These are phyloP conservation scores for Meandrusa payeni DNA, from an alignment of 2,888 invertebrate species.

Conservation along the genomic window DNA sequence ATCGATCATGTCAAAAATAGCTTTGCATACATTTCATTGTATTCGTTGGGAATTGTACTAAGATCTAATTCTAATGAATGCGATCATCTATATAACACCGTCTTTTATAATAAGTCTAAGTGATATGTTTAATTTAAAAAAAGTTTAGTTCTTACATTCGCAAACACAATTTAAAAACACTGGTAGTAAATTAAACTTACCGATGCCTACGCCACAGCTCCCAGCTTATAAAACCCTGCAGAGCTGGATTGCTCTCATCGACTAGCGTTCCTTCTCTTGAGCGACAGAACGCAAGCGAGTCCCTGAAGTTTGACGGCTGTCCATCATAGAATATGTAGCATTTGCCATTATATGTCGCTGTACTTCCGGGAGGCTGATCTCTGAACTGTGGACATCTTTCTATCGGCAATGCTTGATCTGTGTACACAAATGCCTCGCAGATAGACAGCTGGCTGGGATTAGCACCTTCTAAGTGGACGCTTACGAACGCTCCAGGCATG, in stretches of 20 bases:
- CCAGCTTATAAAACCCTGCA: conserved; percentile 97
- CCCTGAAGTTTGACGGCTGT: conserved; percentile 89
- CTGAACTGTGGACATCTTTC: conserved; percentile 95
- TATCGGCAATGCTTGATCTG: conserved; percentile 93
- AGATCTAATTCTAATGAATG: no score
- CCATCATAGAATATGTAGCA: conserved; percentile 96
- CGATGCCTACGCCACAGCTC: conserved; percentile 95
- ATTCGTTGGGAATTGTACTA: no score
- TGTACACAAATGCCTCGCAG: conserved; percentile 96
- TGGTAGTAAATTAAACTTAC: conserved; percentile 55
- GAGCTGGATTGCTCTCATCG: conserved; percentile 95
- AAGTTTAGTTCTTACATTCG: no score
- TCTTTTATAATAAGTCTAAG: no score
- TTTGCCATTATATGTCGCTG: conserved; percentile 96
- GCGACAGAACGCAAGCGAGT: conserved; percentile 90
- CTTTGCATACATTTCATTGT: no score
- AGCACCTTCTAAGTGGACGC: conserved; percentile 91
- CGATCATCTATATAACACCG: no score
- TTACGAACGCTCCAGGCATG: conserved; percentile 97
- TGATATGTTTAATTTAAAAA: no score
- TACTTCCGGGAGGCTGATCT: conserved; percentile 95
- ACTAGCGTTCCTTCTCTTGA: conserved; percentile 91
- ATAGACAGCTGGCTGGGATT: conserved; percentile 89
- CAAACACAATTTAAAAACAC: no score
- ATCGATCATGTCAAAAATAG: no score